Conservation (phyloP, 2,113 vertebrate species). For the Leuciscus idus region DNA sequence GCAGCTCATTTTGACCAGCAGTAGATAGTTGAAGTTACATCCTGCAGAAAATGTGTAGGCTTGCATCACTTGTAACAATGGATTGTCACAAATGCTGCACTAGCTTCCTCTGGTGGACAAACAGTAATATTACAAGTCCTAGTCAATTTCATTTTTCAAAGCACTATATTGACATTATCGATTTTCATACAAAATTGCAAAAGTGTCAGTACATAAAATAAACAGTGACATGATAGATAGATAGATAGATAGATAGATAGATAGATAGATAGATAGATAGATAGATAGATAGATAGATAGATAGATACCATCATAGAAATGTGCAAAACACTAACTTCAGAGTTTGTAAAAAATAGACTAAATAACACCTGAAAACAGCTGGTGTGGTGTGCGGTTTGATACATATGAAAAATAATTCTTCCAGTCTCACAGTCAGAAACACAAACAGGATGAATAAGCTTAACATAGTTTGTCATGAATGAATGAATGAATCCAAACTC, state of each 20-base stretch:
- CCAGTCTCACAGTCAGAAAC: background rate
- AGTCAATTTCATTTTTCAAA: background rate
- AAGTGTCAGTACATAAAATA: background rate
- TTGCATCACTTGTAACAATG: background rate
- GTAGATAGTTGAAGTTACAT: background rate
- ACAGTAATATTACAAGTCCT: background rate
- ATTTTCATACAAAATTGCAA: background rate
- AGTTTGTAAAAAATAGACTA: background rate
- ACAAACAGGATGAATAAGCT: background rate
- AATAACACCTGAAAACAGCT: background rate
- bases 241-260: too few relatives aligned
- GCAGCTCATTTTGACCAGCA: background rate
- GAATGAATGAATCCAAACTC: background rate
- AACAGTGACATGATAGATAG: background rate
- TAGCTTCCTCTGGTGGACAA: constrained; percentile 68
- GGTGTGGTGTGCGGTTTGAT: background rate
- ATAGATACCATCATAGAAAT: too few relatives aligned
- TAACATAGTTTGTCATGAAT: constrained; percentile 14
- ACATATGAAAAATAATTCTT: background rate
- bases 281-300: too few relatives aligned
- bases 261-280: too few relatives aligned
- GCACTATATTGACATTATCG: background rate
- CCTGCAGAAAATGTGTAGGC: background rate
- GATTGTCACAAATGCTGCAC: constrained; percentile 7
- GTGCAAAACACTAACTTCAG: too few relatives aligned